Evolutionary conservation across 2,797 vertebrate genomes (phyloP), one percentile per base, ranked within the genome.

Genomic region (Enteromius fasciolatus): DNA sequence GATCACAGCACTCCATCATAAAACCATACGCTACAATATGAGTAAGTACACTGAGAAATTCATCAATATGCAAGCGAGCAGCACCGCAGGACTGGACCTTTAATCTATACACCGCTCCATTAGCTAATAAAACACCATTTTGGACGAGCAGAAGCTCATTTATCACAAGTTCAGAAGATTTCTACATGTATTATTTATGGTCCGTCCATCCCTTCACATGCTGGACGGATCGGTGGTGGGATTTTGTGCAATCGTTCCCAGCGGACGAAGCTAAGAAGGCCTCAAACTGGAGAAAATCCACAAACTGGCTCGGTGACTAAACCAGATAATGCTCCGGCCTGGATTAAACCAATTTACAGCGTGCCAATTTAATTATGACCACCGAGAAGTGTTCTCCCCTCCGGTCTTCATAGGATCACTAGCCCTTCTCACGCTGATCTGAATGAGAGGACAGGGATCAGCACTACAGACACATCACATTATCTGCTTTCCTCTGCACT

Each of bases 231-330:
- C 86, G 87, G 81, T 80, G 84, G 82, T 61, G 86, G 88, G 90
- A 91, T 85, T 87, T 85, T 50, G 86, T 80, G 23, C 69, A 79
- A 76, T 88, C 50, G 70, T 84, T 91, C 89, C 87, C 88, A n/a
- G 7, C 86, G 87, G 92, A 91, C 66, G 12, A 1, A 48, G 83
- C 91, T 92, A 91, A 93, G 92, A 87, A 84, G 63, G 89, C 87
- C 82, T 87, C 90, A 90, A 86, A 87, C 85, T 72, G 86, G 84
- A 84, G 86, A 91, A 94, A 85, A 93, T 92, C 92, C 93, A 68
- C 89, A 93, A 93, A 93, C 94, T 89, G 93, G 92, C 93, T 93
- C 92, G 85, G 90, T 92, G 90, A 91, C 90, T 93, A 92, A 92
- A 92, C 78, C 88, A 87, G 92, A 94, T 94, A 93, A 93, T 93